A percentile compares a stretch with the other conserved stretches of the same genome.
Evolutionary conservation across 2,797 vertebrate genomes (phyloP).

Genomic region (Pyrocephalus nanus): DNA sequence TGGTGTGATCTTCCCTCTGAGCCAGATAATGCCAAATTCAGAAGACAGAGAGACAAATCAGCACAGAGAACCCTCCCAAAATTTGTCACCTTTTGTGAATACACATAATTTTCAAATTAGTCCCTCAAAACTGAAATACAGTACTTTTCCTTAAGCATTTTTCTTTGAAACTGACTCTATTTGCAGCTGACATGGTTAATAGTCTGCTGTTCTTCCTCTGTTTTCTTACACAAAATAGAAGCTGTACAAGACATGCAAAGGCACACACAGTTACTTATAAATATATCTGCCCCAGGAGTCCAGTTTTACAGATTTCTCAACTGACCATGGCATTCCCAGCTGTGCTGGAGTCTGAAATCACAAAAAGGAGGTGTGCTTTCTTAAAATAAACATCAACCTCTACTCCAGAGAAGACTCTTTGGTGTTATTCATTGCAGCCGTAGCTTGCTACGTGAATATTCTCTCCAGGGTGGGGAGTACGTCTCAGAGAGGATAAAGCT

Average conservation of each 20-base stretch:
- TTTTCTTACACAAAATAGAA: not conserved
- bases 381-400: not conserved
- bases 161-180: not conserved
- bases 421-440: not conserved
- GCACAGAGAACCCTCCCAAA: not conserved
- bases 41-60: not conserved
- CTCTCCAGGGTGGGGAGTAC: not conserved
- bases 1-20: not conserved
- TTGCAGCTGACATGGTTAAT: not conserved
- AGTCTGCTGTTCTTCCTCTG: fast-evolving
- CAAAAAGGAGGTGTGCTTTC: not conserved
- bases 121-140: not conserved
- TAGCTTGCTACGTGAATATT: not conserved
- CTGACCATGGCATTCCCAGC: not conserved
- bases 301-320: not conserved
- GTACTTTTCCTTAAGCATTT: not conserved
- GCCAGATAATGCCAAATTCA: not conserved
- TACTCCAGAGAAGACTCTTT: not conserved
- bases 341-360: not conserved
- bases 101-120: not conserved
- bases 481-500: not conserved
- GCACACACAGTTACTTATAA: not conserved
- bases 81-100: not conserved
- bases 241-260: not conserved
- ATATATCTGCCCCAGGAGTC: not conserved